These are phyloP conservation scores for Charina bottae DNA, from an alignment of 2,113 vertebrate genomes.

Conservation along the genomic window DNA sequence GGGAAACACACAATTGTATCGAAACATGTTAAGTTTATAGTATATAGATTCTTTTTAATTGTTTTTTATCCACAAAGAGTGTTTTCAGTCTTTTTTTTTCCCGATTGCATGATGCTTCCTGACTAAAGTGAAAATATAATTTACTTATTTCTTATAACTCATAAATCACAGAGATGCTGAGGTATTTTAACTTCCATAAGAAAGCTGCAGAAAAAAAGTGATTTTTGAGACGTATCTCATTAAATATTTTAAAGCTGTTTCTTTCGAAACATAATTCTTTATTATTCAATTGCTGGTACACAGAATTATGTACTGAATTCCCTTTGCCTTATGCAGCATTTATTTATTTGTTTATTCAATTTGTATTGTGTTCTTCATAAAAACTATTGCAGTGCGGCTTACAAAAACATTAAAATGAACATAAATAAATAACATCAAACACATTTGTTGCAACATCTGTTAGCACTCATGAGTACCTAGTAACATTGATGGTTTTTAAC, in stretches of 20 bases:
- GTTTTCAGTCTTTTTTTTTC: slow-evolving; percentile 8
- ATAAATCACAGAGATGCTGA: slow-evolving; percentile 14
- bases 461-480: no score
- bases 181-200: background rate
- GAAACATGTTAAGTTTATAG: background rate
- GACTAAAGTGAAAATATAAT: slow-evolving; percentile 29
- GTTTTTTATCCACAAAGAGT: slow-evolving; percentile 8
- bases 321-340: background rate
- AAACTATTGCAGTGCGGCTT: no score
- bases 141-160: slow-evolving; percentile 27
- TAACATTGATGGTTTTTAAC: no score
- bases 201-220: background rate
- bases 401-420: no score
- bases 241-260: background rate
- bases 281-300: background rate
- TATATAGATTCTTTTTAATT: slow-evolving; percentile 22
- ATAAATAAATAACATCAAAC: no score
- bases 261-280: background rate
- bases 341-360: no score
- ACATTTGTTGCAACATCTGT: no score
- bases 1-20: background rate
- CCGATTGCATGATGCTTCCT: slow-evolving; percentile 18
- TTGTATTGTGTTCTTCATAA: no score
- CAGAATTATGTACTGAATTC: background rate
- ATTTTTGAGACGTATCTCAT: background rate